Evolutionary conservation across 2,113 vertebrate species (phyloP), one percentile per base, ranked within the genome.

Genomic region (Chaetops frenatus): DNA sequence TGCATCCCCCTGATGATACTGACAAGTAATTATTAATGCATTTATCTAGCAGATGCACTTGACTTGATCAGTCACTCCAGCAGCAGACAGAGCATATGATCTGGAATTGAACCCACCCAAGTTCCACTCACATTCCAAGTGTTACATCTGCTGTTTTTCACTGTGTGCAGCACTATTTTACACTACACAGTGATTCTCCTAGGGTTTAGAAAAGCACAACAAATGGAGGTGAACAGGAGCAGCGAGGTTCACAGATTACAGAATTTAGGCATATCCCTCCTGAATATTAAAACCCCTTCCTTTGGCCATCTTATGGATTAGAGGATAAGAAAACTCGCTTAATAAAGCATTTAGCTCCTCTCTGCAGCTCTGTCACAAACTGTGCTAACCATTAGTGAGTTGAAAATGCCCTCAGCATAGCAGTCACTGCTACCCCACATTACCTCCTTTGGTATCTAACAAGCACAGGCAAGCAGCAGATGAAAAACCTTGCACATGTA

Each of bases 51-150:
- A 94, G 90, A 91, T 89, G 81, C 93, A 95, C 89, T 87, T 80
- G 86, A 95, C 88, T 94, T 54, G 67, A 94, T 96, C 92, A 95
- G 95, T 90, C 79, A 70, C 71, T 83, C 93, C 90, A 94, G 93
- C 69, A 95, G 92, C 71, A 92, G 93, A 91, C 31, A 88, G 79
- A 94, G 85, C 95, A 95, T 83, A 88, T 95, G 94, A 94, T 94
- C 92, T 92, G 89, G 92, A 96, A 90, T 14, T 91, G 91, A 96
- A 95, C 74, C 89, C 95, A 92, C 83, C 83, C 71, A 77, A 23
- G 65, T 48, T 93, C 62, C 90, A 61, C 92, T 89, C 79, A 20
- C 9, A 83, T 72, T 93, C 92, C 74, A 82, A 93, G 86, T 3
- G 67, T 71, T 90, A 74, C 92, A 94, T 92, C 86, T 90, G 92